Conservation (phyloP, 2,888 invertebrate species). For the Drosophila phalerata region DNA sequence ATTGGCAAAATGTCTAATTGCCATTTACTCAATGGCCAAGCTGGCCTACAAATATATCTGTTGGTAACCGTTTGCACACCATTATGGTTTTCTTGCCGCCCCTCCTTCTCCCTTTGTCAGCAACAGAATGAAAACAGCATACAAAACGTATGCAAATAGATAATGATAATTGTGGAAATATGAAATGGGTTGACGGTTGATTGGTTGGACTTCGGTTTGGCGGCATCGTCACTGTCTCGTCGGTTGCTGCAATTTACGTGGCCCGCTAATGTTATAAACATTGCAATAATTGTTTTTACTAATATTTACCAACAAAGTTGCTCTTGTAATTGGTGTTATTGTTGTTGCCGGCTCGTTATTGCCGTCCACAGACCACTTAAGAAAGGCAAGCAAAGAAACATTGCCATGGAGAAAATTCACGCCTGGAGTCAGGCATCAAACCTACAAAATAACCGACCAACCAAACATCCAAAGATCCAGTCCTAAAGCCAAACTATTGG, state of each 20-base stretch:
- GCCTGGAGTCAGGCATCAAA: constrained; percentile 74
- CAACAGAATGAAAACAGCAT: constrained; percentile 5
- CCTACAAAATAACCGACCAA: constrained; percentile 8
- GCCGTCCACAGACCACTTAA: constrained; percentile 77
- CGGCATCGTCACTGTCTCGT: constrained; percentile 40
- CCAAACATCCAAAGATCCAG: not conserved
- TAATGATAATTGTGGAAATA: constrained; percentile 49
- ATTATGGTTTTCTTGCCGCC: constrained; percentile 49
- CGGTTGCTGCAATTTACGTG: constrained; percentile 72
- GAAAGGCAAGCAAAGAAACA: constrained; percentile 57
- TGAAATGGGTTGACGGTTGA: constrained; percentile 57
- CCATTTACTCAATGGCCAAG: constrained; percentile 13
- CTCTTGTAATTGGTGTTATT: constrained; percentile 35
- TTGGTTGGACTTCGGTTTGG: constrained; percentile 46
- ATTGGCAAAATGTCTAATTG: constrained; percentile 51
- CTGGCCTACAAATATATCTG: constrained; percentile 26
- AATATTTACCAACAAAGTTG: constrained; percentile 69
- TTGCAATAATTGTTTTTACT: constrained; percentile 82
- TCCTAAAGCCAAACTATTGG: constrained; percentile 14
- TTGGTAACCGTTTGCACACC: constrained; percentile 46
- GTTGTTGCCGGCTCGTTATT: constrained; percentile 58
- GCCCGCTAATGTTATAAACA: constrained; percentile 74
- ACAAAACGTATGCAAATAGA: constrained; percentile 43
- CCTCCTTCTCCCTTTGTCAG: not conserved
- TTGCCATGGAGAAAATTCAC: constrained; percentile 72